These are phyloP conservation scores for Mimachlamys varia DNA, from an alignment of 2,888 invertebrate species.

Conservation along the genomic window DNA sequence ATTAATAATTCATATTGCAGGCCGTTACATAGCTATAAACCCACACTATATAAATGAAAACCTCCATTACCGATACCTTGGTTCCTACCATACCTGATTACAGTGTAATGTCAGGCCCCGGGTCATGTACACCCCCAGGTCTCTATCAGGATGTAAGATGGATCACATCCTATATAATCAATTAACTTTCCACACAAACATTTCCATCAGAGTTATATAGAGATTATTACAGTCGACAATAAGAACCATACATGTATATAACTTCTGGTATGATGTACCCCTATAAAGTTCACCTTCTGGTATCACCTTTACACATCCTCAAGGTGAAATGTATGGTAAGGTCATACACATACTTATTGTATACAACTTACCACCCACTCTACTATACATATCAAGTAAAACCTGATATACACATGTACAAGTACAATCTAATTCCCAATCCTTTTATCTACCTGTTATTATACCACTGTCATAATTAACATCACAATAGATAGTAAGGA, in stretches of 20 bases:
- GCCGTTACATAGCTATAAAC: too few species aligned
- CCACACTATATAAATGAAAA: not conserved
- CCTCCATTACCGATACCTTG: not conserved
- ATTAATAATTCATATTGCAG: too few species aligned
- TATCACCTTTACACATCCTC: not conserved
- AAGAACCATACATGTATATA: too few species aligned
- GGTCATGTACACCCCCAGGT: not conserved
- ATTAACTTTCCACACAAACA: not conserved
- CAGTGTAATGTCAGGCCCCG: not conserved
- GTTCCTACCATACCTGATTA: not conserved
- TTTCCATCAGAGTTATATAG: not conserved
- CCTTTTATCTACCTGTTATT: too few species aligned
- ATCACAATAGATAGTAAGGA: too few species aligned
- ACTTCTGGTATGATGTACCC: not conserved
- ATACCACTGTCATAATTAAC: too few species aligned
- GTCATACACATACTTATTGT: not conserved
- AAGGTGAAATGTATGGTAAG: constrained; percentile 4
- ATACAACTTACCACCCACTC: too few species aligned
- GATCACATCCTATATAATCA: not conserved
- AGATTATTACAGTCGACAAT: too few species aligned
- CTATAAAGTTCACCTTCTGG: not conserved
- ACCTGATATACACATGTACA: too few species aligned
- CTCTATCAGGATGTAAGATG: not conserved
- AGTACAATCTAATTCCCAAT: too few species aligned
- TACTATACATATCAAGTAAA: too few species aligned